Evolutionary conservation across 2,797 vertebrate species (phyloP).

Genomic region (Rhinoraja longicauda): DNA sequence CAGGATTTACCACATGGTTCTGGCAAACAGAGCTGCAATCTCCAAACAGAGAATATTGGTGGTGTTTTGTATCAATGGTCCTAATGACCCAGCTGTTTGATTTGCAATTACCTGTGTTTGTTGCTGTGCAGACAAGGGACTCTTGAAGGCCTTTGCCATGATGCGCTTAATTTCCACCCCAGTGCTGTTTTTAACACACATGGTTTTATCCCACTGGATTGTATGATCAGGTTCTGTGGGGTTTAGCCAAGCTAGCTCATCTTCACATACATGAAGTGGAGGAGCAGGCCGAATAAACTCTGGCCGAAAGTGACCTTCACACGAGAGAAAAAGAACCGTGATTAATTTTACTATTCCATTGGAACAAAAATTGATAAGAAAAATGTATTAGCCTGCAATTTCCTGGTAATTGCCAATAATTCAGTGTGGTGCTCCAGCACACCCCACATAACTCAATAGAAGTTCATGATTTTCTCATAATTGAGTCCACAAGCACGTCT

Average conservation of each 20-base stretch:
- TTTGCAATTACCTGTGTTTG: conserved; percentile 76
- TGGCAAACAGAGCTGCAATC: not conserved
- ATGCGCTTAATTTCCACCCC: conserved; percentile 93
- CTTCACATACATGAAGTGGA: conserved; percentile 88
- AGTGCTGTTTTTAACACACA: conserved; percentile 93
- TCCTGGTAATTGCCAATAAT: not conserved
- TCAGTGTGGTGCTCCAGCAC: too few relatives aligned
- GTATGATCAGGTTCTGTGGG: conserved; percentile 87
- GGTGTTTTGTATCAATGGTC: not conserved
- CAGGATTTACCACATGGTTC: not conserved
- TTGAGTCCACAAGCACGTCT: too few relatives aligned
- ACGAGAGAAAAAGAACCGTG: not conserved
- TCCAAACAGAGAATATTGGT: not conserved
- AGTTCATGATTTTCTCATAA: too few relatives aligned
- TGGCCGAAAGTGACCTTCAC: conserved; percentile 87
- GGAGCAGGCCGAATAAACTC: conserved; percentile 92
- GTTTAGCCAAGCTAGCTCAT: conserved; percentile 90
- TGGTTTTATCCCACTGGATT: conserved; percentile 91
- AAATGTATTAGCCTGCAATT: too few relatives aligned
- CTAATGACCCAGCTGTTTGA: not conserved
- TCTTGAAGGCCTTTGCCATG: conserved; percentile 98
- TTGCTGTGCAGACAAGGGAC: conserved; percentile 85
- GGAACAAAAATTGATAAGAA: not conserved
- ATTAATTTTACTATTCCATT: not conserved
- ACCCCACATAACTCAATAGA: too few relatives aligned